phyloP scores from a whole-genome alignment of 2,888 invertebrate genomes.

The Loripinus fragilis region DNA sequence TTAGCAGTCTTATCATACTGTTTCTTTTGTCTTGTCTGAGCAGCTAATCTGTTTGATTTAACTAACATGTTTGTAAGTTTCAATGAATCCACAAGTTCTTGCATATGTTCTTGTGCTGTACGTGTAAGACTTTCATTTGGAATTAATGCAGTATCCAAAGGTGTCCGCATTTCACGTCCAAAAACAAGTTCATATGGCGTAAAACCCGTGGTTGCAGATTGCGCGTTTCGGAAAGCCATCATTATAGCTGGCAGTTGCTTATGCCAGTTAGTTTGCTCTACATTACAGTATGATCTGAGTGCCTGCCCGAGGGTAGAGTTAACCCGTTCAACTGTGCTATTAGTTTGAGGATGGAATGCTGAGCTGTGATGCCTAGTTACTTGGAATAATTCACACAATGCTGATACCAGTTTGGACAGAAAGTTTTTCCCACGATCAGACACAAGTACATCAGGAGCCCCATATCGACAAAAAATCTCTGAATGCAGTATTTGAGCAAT shows the following conservation, averaged over 20 bases:
- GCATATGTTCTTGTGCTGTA: conserved; percentile 17
- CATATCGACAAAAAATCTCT: conserved; percentile 57
- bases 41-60: not conserved
- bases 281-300: conserved; percentile 27
- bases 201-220: conserved; percentile 25
- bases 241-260: conserved; percentile 32
- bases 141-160: conserved; percentile 35
- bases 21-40: conserved; percentile 24
- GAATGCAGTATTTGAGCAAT: conserved; percentile 49
- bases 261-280: conserved; percentile 43
- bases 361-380: conserved; percentile 41
- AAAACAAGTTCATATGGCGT: conserved; percentile 36
- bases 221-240: conserved; percentile 33
- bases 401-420: conserved; percentile 38
- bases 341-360: conserved; percentile 34
- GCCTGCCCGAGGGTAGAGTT: conserved; percentile 29
- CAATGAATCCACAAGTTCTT: conserved; percentile 6
- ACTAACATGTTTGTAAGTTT: conserved; percentile 22
- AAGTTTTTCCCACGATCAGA: conserved; percentile 53
- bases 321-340: conserved; percentile 32
- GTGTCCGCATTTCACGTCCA: conserved; percentile 34
- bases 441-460: conserved; percentile 43
- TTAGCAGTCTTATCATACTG: conserved; percentile 23
- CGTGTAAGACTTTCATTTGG: conserved; percentile 36
- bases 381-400: conserved; percentile 45